Evolutionary conservation across 2,113 vertebrate genomes (phyloP).

Genomic region (Rhinoderma darwinii): DNA sequence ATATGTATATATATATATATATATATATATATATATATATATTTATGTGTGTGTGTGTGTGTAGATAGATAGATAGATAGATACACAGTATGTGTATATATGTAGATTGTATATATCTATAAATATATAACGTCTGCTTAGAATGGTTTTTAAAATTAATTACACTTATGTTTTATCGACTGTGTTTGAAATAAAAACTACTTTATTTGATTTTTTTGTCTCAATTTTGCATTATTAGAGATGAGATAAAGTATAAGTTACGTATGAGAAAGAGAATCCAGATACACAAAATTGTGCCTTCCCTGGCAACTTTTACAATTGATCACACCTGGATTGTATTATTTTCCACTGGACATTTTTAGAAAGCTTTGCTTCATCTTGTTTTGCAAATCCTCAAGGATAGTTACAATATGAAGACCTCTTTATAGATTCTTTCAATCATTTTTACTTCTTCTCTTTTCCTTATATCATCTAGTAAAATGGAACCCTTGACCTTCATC

Average conservation of each 20-base stretch:
- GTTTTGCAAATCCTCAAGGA: constrained; percentile 38
- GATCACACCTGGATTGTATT: constrained; percentile 31
- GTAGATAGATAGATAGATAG: too few relatives aligned
- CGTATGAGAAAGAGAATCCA: not conserved
- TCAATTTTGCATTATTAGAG: not conserved
- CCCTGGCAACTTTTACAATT: not conserved
- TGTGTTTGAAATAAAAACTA: not conserved
- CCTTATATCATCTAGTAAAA: constrained; percentile 40
- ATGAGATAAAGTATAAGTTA: not conserved
- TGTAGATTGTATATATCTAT: too few relatives aligned
- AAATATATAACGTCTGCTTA: too few relatives aligned
- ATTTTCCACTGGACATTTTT: constrained; percentile 11
- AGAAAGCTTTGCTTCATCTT: constrained; percentile 20
- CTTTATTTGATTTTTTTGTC: not conserved
- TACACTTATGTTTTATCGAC: too few relatives aligned
- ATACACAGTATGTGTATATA: too few relatives aligned
- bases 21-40: too few relatives aligned
- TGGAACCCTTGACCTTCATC: constrained; percentile 36
- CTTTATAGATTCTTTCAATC: constrained; percentile 23
- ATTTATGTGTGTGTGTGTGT: too few relatives aligned
- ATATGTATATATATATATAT: too few relatives aligned
- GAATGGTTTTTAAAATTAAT: too few relatives aligned
- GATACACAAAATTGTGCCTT: not conserved
- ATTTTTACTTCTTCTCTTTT: constrained; percentile 25
- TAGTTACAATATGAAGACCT: constrained; percentile 1